Base-by-base conservation (phyloP, 2,113 vertebrate genomes). In the Origma solitaria region DNA sequence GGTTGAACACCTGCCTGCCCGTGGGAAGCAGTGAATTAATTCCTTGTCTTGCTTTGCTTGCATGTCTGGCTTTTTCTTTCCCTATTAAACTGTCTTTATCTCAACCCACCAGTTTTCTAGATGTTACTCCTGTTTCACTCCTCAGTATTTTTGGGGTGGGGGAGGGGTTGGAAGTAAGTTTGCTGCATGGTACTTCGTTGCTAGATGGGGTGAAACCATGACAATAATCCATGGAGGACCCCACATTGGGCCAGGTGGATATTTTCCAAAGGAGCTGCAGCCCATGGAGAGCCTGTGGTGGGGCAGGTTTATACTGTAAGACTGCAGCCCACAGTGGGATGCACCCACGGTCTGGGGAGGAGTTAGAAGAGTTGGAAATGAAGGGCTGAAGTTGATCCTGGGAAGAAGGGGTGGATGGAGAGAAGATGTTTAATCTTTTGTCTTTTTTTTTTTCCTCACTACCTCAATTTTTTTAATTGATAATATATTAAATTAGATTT, bases 131-230 rank as follows among this genome's bases (percentile, higher is more conserved):
- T 20, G 33, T 51, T 66, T 82, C 24, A 24, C 33, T 66, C 45
- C 37, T 20, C 33, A 82, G 5, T 38, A n/a, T 16, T 38, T 51
- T n/a, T n/a, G n/a, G 9, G 14, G 12, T 9, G 8, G 21, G 13
- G 2, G 3, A 2, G 25, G 7, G 18, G 9, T 9, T 40, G 38
- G 9, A 17, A 45, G 16, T 20, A n/a, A n/a, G 11, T n/a, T n/a
- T 9, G 17, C 33, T 45, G 44, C 13, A 9, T 45, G 33, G 15
- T 16, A 28, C 13, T 81, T 66, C 19, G 19, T 51, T 73, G n/a
- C 28, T 51, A 13, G 9, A 44, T 75, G n/a, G 50, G 4, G 16
- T 75, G 30, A 82, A 82, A 66, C 15, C 13, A 44, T 4, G 14
- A 15, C 17, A 51, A 2, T 5, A 58, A 15, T 11, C 18, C 3